phyloP scores from a whole-genome alignment of 2,888 invertebrate genomes.

The Orgyia antiqua region DNA sequence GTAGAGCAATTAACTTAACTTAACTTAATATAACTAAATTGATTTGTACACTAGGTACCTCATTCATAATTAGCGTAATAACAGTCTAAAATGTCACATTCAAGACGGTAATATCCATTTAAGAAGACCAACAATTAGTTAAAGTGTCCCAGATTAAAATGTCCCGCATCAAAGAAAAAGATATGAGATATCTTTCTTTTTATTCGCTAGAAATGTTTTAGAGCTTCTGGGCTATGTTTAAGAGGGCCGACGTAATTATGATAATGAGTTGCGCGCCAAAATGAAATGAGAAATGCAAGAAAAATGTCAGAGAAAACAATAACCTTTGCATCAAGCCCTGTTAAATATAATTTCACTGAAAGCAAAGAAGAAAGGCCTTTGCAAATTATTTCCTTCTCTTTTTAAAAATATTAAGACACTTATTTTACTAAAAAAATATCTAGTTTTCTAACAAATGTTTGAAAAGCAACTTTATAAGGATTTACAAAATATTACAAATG shows the following conservation, averaged over 20 bases:
- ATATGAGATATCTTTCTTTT: constrained; percentile 8
- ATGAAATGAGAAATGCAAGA: constrained; percentile 13
- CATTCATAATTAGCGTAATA: no score
- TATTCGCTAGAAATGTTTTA: constrained; percentile 25
- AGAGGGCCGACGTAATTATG: constrained; percentile 26
- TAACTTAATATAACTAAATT: no score
- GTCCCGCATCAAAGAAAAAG: constrained; percentile 11
- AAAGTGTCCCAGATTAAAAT: constrained; percentile 18
- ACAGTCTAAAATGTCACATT: no score
- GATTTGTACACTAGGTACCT: no score
- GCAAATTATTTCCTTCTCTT: no score
- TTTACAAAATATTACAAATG: no score
- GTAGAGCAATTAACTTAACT: no score
- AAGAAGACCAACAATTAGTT: neutral
- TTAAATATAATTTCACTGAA: constrained; percentile 14
- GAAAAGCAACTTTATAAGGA: no score
- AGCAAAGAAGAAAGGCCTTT: neutral
- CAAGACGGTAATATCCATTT: no score
- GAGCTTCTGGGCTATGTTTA: constrained; percentile 25
- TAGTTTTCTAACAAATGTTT: no score
- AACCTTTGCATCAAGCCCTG: constrained; percentile 2
- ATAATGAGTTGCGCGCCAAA: constrained; percentile 24
- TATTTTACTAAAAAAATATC: no score
- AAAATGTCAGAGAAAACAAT: constrained; percentile 17
- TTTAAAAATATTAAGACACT: no score